Evolutionary conservation across 2,888 invertebrate genomes (phyloP), one percentile per base, ranked within the genome.

Genomic region (Melinopterus prodromus): DNA sequence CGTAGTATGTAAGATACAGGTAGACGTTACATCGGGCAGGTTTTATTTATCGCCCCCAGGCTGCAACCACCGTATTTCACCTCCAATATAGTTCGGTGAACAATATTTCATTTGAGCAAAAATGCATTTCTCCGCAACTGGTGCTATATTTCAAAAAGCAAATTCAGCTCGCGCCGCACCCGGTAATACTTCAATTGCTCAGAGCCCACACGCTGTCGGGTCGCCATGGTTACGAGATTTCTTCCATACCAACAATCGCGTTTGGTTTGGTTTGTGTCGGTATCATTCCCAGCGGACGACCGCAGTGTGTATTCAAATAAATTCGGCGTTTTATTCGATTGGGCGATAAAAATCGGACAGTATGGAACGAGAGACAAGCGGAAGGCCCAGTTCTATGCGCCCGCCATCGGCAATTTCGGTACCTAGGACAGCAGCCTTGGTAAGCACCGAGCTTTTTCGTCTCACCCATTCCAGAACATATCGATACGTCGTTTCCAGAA

Each of bases 341-440:
- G 9, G 53, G 53, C 53, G 53, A 53, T 53, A 53, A 53, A 53
- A 53, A 53, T 53, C 53, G 53, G 53, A 53, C 53, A 76, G 77
- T 16, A 84, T 84, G 84, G 83, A 84, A 38, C 81, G 83, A 9
- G 81, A 81, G 77, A 79, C 79, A 70, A 81, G 82, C 16, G 82
- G 79, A 53, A 81, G 83, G 38, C 81, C 83, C 38, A 77, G 78
- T 69, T 78, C 83, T n/a, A 82, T 79, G 9, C 80, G 84, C 16
- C 83, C 84, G 35, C 84, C 84, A n/a, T 83, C 84, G 2, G 83
- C 82, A 16, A 81, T 84, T n/a, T 82, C 84, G 3, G 80, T 83
- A n/a, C 84, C 84, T 14, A 80, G 83, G 75, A 80, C 82, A 16
- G 82, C 83, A 71, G 77, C 81, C 16, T 70, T 81, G 77, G 81